phyloP scores from a whole-genome alignment of 2,888 invertebrate genomes.

The Cyrtodaria siliqua region DNA sequence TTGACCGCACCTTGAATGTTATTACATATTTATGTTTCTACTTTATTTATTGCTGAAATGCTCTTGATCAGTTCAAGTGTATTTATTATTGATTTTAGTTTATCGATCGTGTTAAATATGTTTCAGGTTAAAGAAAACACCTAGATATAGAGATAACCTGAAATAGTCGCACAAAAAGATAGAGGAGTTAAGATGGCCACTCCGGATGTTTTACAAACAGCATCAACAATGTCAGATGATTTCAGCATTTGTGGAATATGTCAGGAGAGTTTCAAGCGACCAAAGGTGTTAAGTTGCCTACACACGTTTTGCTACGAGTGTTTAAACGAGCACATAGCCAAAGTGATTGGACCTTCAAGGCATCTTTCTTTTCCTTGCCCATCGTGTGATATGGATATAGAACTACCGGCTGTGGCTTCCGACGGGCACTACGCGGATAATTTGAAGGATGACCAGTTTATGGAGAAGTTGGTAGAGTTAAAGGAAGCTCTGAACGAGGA shows the following conservation, averaged over 20 bases:
- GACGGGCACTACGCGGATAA: constrained; percentile 63
- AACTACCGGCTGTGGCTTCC: constrained; percentile 58
- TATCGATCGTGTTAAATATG: constrained; percentile 27
- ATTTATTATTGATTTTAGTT: constrained; percentile 38
- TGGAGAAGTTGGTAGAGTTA: constrained; percentile 70
- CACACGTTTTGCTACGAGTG: constrained; percentile 72
- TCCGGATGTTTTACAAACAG: constrained; percentile 58
- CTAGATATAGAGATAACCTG: not conserved
- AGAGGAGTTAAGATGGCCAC: constrained; percentile 54
- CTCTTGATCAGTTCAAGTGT: constrained; percentile 6
- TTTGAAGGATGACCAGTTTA: constrained; percentile 71
- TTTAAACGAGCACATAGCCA: constrained; percentile 63
- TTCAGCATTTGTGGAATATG: constrained; percentile 64
- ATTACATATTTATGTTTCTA: constrained; percentile 6
- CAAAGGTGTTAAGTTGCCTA: constrained; percentile 67
- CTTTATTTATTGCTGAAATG: not conserved
- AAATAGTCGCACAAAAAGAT: too few species aligned
- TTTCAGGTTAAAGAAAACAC: constrained; percentile 20
- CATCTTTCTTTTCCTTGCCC: constrained; percentile 68
- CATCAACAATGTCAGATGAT: constrained; percentile 57
- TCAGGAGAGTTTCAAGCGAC: constrained; percentile 62
- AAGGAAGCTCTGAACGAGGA: constrained; percentile 67
- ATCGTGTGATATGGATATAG: constrained; percentile 68
- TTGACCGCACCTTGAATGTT: too few species aligned
- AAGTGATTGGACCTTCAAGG: constrained; percentile 40